Evolutionary conservation across 2,797 vertebrate genomes (phyloP).

Genomic region (Notoglanidium macrostoma): DNA sequence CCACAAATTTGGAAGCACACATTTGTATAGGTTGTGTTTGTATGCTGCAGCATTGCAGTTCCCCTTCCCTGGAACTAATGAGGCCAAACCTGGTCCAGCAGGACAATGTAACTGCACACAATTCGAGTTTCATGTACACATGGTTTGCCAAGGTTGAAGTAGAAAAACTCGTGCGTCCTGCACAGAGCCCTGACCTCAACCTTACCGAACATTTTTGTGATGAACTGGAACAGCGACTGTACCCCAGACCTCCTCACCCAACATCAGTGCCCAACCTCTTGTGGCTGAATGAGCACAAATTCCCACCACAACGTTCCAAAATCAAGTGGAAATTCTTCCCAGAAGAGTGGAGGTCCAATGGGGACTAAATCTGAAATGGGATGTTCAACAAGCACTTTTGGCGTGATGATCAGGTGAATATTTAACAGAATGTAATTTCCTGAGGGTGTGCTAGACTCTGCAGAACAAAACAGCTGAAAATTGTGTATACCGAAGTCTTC

Average conservation of each 20-base stretch:
- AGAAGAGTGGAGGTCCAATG: neutral
- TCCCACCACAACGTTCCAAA: neutral
- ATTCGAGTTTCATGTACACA: neutral
- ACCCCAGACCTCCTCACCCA: neutral
- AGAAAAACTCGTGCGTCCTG: neutral
- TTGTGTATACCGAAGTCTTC: neutral
- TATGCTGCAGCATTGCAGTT: neutral
- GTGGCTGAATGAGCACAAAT: neutral
- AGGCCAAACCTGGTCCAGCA: neutral
- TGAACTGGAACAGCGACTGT: neutral
- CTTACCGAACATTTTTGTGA: neutral
- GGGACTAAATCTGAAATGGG: neutral
- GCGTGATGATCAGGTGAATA: neutral
- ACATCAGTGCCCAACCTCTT: neutral
- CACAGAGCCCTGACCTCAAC: neutral
- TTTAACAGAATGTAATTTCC: neutral
- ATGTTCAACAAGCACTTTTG: neutral
- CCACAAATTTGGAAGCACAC: neutral
- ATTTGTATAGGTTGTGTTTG: neutral
- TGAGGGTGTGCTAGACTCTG: neutral
- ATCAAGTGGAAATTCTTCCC: neutral
- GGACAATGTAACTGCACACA: neutral
- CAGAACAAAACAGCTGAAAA: neutral
- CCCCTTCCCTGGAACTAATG: neutral
- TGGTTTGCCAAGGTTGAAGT: neutral